These are phyloP conservation scores for Hymenochirus boettgeri DNA, from an alignment of 2,113 vertebrate species.

Conservation along the genomic window DNA sequence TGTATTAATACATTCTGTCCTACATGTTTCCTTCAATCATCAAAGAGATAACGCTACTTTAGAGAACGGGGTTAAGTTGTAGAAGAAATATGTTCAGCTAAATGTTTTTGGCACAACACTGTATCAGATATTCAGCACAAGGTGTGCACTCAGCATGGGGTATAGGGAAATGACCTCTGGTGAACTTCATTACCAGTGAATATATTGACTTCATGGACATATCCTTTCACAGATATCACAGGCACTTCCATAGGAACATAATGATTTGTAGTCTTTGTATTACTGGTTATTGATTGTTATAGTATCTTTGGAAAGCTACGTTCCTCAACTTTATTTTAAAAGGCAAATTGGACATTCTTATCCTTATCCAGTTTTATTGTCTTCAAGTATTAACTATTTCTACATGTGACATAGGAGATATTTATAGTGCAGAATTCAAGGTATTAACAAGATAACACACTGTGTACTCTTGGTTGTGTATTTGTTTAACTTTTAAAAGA, in stretches of 20 bases:
- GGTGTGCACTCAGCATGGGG: conserved; percentile 22
- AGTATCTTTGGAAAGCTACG: not conserved
- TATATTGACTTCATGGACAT: not conserved
- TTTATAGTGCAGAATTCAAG: not conserved
- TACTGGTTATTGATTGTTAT: not conserved
- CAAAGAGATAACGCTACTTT: too few relatives aligned
- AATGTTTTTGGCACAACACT: not conserved
- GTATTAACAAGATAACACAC: not conserved
- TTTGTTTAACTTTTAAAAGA: too few relatives aligned
- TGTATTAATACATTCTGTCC: too few relatives aligned
- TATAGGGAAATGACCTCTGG: not conserved
- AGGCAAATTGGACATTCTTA: not conserved
- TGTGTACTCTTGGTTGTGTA: too few relatives aligned
- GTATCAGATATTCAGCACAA: conserved; percentile 12
- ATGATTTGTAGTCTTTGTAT: not conserved
- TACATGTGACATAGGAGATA: not conserved
- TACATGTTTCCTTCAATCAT: too few relatives aligned
- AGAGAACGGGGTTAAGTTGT: not conserved
- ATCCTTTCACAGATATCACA: too few relatives aligned
- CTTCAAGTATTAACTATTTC: conserved; percentile 11
- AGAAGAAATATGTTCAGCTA: not conserved
- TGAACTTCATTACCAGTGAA: not conserved
- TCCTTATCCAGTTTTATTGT: not conserved
- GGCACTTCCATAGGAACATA: not conserved
- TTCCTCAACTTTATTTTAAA: not conserved